These are phyloP conservation scores for Adoxophyes honmai DNA, from an alignment of 1,140 invertebrate species.

Conservation along the genomic window DNA sequence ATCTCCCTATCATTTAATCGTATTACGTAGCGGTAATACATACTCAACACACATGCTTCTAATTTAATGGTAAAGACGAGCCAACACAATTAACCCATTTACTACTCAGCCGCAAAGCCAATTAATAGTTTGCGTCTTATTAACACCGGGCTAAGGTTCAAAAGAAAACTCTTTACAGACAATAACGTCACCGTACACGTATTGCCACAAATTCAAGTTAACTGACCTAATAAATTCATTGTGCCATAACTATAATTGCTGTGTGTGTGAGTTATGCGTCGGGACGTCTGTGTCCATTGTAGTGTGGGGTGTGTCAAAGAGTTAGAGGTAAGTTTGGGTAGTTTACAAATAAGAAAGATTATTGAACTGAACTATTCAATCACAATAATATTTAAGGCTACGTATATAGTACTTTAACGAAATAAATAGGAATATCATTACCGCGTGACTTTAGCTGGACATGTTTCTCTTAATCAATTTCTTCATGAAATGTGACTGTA, in stretches of 20 bases:
- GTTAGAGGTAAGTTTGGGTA: too few relatives aligned
- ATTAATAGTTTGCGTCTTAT: background rate
- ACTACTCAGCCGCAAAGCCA: background rate
- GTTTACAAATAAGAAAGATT: too few relatives aligned
- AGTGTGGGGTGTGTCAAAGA: background rate
- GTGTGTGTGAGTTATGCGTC: conserved; percentile 55
- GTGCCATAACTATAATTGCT: conserved; percentile 59
- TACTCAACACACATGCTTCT: background rate
- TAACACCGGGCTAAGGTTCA: background rate
- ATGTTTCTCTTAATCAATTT: too few relatives aligned
- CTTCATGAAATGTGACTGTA: too few relatives aligned
- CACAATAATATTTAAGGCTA: too few relatives aligned
- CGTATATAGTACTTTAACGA: too few relatives aligned
- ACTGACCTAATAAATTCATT: conserved; percentile 72
- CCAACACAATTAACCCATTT: conserved; percentile 15
- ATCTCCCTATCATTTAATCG: conserved; percentile 1
- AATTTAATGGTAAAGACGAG: conserved; percentile 15
- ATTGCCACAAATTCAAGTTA: conserved; percentile 63
- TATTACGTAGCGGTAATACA: conserved; percentile 10
- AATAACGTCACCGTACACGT: conserved; percentile 46
- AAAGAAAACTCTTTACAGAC: conserved; percentile 21
- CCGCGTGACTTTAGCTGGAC: too few relatives aligned
- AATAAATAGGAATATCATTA: too few relatives aligned
- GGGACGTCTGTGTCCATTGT: conserved; percentile 38
- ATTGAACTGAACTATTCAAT: too few relatives aligned